Evolutionary conservation across 1,140 invertebrate genomes (phyloP).

Genomic region (Metaphire vulgaris): DNA sequence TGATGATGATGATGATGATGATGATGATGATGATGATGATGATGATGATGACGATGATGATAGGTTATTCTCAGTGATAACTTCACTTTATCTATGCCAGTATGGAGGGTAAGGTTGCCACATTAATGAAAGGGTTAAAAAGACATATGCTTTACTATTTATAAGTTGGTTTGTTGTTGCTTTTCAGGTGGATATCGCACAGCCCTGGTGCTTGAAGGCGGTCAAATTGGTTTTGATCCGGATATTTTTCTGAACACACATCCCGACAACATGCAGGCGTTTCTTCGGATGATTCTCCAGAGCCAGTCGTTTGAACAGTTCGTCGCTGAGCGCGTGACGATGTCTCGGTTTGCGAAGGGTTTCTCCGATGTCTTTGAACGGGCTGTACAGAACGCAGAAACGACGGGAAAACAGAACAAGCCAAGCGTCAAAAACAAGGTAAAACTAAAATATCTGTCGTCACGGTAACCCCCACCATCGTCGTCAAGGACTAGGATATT

Average conservation of each 20-base stretch:
- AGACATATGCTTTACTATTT: too few relatives aligned
- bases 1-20: conserved; percentile 2
- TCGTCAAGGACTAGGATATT: too few relatives aligned
- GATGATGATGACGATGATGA: background rate
- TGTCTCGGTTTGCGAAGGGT: background rate
- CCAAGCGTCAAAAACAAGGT: background rate
- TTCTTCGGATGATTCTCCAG: background rate
- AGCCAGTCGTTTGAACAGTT: background rate
- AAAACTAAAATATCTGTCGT: too few relatives aligned
- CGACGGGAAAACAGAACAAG: background rate
- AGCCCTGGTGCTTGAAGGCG: background rate
- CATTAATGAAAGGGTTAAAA: too few relatives aligned
- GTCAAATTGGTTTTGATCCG: background rate
- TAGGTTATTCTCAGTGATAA: too few relatives aligned
- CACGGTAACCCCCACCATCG: too few relatives aligned
- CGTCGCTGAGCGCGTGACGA: background rate
- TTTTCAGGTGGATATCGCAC: background rate
- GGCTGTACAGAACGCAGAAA: background rate
- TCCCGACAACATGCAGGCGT: background rate
- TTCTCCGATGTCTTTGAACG: background rate
- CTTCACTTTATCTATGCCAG: too few relatives aligned
- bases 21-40: conserved; percentile 3
- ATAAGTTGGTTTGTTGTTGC: too few relatives aligned
- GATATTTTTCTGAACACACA: background rate
- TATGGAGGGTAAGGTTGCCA: too few relatives aligned